phyloP scores from a whole-genome alignment of 2,888 invertebrate genomes.

The Pemphredon lugubris region DNA sequence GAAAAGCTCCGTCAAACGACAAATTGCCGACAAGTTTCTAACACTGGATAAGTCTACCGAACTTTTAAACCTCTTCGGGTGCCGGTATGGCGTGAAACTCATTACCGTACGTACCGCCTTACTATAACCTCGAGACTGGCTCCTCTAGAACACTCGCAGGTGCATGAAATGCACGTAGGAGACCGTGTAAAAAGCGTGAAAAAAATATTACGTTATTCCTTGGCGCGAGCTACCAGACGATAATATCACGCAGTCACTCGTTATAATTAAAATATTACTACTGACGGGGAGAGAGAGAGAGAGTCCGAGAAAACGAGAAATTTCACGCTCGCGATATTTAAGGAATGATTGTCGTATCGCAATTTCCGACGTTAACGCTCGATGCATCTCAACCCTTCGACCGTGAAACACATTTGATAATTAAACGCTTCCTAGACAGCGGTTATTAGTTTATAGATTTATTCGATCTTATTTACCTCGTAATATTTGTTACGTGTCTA shows the following conservation, averaged over 20 bases:
- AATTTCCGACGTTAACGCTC: too few relatives aligned
- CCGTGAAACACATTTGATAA: too few relatives aligned
- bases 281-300: conserved; percentile 25
- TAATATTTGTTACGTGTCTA: too few relatives aligned
- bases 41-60: conserved; percentile 21
- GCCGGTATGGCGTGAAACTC: conserved; percentile 53
- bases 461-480: too few relatives aligned
- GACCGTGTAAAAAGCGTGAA: conserved; percentile 45
- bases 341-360: background rate
- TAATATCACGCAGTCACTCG: conserved; percentile 51
- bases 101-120: conserved; percentile 43
- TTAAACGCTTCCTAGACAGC: too few relatives aligned
- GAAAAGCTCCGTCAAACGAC: conserved; percentile 25
- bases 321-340: conserved; percentile 1
- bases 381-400: too few relatives aligned
- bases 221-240: conserved; percentile 27
- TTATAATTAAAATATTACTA: conserved; percentile 56
- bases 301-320: conserved; percentile 14
- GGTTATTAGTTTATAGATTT: too few relatives aligned
- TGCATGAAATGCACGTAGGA: conserved; percentile 48
- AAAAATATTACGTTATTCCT: conserved; percentile 54
- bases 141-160: conserved; percentile 50
- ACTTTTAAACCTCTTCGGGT: conserved; percentile 44
- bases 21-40: conserved; percentile 47
- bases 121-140: conserved; percentile 41